Base-by-base conservation (phyloP, 2,888 invertebrate species). In the Drosophila prolongata region DNA sequence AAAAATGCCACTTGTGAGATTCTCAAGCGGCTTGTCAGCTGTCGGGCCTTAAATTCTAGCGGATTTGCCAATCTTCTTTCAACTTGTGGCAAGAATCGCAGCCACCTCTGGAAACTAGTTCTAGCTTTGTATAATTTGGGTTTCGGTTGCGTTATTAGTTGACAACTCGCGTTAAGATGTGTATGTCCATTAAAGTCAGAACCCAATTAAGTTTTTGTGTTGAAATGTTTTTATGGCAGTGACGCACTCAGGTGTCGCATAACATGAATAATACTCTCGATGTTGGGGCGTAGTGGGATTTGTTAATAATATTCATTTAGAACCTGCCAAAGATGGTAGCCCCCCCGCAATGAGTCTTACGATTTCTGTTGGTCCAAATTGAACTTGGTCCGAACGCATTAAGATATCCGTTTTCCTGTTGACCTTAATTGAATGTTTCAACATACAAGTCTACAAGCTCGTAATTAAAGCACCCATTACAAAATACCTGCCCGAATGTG, bases 221-320 rank as follows among this genome's bases (percentile, higher is more conserved):
- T 61, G 62, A 64, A 42, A 64, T 64, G 11, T 47, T 74, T 42
- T 71, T 85, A 79, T 87, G 83, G 80, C 58, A 57, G 54, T 71
- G 76, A 67, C 71, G 80, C 84, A 81, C 68, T 75, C 81, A 81
- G 79, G 81, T 84, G 81, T 81, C 87, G 70, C 71, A 76, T 62
- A 72, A 62, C 75, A 85, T 87, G 82, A 82, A 85, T 87, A 66
- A 68, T 55, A 74, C 69, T 71, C 42, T 5, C 19, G 14, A 11
- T 43, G 43, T 10, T 3, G 79, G 81, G 80, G 87, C 81, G 81
- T 69, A 68, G 55, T 42, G 40, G 49, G n/a, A 52, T 16, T n/a
- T 30, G 6, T 74, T 61, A 55, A 64, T 61, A 55, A 64, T 62
- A 42, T 49, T 49, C 49, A 42, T 49, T 64, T 43, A 64, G 47